Conservation (phyloP, 2,888 invertebrate species). For the Leuctra nigra region DNA sequence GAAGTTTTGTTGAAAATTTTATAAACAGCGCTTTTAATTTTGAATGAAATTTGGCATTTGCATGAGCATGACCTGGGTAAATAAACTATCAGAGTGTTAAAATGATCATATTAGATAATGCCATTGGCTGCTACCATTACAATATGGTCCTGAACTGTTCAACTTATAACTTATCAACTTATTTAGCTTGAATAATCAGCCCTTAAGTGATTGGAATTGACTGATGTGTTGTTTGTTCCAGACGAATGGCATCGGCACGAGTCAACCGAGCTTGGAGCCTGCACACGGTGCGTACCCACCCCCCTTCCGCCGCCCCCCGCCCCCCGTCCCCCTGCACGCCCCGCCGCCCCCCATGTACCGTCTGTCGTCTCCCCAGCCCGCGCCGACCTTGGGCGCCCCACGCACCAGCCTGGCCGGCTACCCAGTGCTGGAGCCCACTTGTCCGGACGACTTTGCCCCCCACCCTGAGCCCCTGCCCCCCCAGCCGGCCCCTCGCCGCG, state of each 20-base stretch:
- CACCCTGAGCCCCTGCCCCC: background rate
- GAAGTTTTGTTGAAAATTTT: too few relatives aligned
- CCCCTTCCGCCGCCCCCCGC: constrained; percentile 1
- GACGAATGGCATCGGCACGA: background rate
- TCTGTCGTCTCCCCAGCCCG: constrained; percentile 8
- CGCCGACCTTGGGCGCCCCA: constrained; percentile 1
- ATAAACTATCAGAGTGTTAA: too few relatives aligned
- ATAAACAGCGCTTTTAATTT: too few relatives aligned
- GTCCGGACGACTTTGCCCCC: background rate
- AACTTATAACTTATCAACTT: too few relatives aligned
- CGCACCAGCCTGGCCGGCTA: constrained; percentile 6
- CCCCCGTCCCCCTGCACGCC: constrained; percentile 13
- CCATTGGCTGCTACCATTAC: too few relatives aligned
- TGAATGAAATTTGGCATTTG: too few relatives aligned
- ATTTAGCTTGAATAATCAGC: too few relatives aligned
- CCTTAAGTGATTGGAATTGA: too few relatives aligned
- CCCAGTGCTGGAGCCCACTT: background rate
- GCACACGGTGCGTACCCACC: constrained; percentile 13
- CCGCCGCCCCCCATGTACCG: constrained; percentile 6
- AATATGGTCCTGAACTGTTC: too few relatives aligned
- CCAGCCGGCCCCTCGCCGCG: background rate
- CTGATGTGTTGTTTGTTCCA: background rate
- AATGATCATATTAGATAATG: too few relatives aligned
- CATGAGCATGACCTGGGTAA: too few relatives aligned
- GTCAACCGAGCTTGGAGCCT: too few relatives aligned